phyloP scores from a whole-genome alignment of 2,797 vertebrate genomes.

The Aselliscus stoliczkanus region DNA sequence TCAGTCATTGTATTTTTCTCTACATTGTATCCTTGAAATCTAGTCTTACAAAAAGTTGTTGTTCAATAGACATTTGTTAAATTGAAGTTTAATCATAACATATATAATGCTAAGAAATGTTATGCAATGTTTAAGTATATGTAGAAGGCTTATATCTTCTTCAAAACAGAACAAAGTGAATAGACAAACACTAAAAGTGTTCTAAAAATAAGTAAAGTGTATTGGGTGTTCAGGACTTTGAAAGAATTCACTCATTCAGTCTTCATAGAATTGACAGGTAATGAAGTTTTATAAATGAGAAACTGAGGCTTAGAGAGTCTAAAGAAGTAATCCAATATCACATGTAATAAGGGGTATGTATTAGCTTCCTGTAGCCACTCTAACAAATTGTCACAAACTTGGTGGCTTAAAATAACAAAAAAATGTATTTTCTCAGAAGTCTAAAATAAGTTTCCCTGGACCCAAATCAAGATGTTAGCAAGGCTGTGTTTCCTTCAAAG shows the following conservation, averaged over 20 bases:
- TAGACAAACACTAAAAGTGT: not conserved
- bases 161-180: not conserved
- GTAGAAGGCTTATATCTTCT: not conserved
- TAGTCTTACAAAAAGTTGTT: not conserved
- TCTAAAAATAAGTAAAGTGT: not conserved
- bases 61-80: not conserved
- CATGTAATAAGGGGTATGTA: not conserved
- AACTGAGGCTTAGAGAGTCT: not conserved
- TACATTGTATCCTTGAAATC: not conserved
- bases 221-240: not conserved
- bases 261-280: not conserved
- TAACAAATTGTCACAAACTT: not conserved
- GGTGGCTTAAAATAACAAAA: not conserved
- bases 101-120: not conserved
- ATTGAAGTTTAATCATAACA: not conserved
- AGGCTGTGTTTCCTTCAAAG: not conserved
- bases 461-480: not conserved
- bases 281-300: not conserved
- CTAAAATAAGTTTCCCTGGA: not conserved
- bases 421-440: not conserved
- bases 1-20: not conserved
- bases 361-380: not conserved
- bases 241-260: not conserved
- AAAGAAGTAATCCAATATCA: too few species aligned
- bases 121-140: not conserved